Percentiles rank a stretch among this genome's conserved stretches.
phyloP scores from a whole-genome alignment of 2,797 vertebrate genomes.

The Streptopelia turtur region DNA sequence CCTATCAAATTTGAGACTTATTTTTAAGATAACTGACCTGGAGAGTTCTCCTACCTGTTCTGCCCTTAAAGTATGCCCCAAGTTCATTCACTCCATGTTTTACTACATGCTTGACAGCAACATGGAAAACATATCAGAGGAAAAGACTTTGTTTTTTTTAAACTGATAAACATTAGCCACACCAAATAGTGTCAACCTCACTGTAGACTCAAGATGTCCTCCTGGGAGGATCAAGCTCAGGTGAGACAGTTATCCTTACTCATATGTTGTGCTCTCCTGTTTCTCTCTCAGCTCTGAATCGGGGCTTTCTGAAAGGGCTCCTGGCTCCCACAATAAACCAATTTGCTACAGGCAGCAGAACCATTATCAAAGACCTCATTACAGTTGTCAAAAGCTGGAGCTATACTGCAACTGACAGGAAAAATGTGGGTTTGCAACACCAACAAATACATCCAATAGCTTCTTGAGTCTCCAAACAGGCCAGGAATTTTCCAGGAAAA shows the following conservation, averaged over 20 bases:
- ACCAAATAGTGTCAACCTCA: background rate
- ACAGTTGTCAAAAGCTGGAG: background rate
- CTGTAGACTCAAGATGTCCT: background rate
- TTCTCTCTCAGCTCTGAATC: background rate
- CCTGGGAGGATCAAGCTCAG: background rate
- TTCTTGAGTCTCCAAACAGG: slow-evolving; percentile 34
- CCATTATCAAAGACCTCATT: slow-evolving; percentile 12
- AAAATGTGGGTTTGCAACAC: slow-evolving; percentile 29
- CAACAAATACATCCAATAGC: background rate
- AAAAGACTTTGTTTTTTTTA: background rate
- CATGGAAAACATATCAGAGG: background rate
- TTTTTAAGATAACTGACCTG: slow-evolving; percentile 29
- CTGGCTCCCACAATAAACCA: background rate
- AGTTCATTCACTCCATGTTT: background rate
- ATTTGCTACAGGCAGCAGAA: slow-evolving; percentile 33
- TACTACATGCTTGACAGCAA: background rate
- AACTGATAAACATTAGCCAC: background rate
- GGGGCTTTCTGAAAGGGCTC: background rate
- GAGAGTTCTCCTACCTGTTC: background rate
- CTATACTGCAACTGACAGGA: slow-evolving; percentile 22
- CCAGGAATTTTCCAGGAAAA: slow-evolving; percentile 52
- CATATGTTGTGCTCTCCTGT: background rate
- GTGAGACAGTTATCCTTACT: background rate
- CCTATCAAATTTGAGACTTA: slow-evolving; percentile 46
- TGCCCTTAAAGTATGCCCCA: background rate